Evolutionary conservation across 2,113 vertebrate species (phyloP), one percentile per base, ranked within the genome.

Genomic region (Aythya baeri): DNA sequence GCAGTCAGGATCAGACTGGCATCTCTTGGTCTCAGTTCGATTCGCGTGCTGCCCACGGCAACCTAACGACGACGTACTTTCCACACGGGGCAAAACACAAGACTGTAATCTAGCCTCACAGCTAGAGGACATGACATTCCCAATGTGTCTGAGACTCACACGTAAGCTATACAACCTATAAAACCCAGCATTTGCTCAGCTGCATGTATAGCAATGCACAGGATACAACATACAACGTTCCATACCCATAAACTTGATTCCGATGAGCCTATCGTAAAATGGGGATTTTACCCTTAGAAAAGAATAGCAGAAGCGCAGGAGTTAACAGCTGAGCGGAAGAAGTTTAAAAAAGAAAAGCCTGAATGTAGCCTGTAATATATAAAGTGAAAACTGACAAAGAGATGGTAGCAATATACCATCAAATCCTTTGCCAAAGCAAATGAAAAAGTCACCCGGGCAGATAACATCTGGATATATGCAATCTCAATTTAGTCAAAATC

Each of bases 381-480:
- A 80, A 93, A n/a, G 49, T 55, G 74, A 71, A 88, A 91, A 58
- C 67, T 96, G 79, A 96, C 91, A 92, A 95, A 94, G 91, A 88
- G 92, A 97, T 95, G 85, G 94, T 91, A 95, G 94, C 93, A 97
- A 91, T 93, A 66, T 81, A n/a, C 83, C 84, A 91, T 77, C 86
- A n/a, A 94, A 95, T 90, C 83, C 29, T 78, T 91, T 89, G 87
- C 93, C 95, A 96, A 97, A 93, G 85, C 80, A 89, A 96, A 94
- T 73, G 77, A 82, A 93, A 91, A 96, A 91, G 81, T 96, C 96
- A 95, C 94, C 84, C 77, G 26, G 93, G 93, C 91, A 97, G 97
- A 98, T 97, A 98, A 97, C 97, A 98, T 98, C 97, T 98, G 98
- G 98, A 96, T 97, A 96, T 67, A 71, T 93, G 97, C 96, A 98